Evolutionary conservation across 2,888 invertebrate species (phyloP).

Genomic region (Dusona sp.): DNA sequence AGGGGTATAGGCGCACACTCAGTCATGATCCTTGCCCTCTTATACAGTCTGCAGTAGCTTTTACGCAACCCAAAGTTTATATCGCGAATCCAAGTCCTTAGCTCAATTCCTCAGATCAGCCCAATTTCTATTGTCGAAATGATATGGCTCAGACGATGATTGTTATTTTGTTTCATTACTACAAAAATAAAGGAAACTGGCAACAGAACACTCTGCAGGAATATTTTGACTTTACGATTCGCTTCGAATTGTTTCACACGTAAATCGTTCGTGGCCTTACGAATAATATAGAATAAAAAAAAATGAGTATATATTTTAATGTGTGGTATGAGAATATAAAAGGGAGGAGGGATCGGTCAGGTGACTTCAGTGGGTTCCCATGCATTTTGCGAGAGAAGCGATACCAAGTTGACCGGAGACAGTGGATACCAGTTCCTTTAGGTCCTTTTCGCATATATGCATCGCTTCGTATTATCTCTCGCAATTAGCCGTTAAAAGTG

Average conservation of each 20-base stretch:
- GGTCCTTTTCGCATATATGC: constrained; percentile 59
- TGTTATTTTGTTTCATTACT: constrained; percentile 20
- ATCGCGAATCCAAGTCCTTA: neutral
- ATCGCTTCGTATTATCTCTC: constrained; percentile 70
- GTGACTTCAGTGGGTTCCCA: constrained; percentile 78
- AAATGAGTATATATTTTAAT: constrained; percentile 38
- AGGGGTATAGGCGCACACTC: neutral
- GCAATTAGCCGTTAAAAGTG: constrained; percentile 79
- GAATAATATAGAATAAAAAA: constrained; percentile 26
- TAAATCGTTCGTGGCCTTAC: constrained; percentile 55
- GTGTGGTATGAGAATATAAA: constrained; percentile 46
- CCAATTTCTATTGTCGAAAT: constrained; percentile 19
- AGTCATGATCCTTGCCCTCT: neutral
- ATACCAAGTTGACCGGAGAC: constrained; percentile 65
- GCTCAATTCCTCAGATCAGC: neutral
- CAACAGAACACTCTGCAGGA: constrained; percentile 46
- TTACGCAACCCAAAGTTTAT: neutral
- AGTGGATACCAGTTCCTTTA: constrained; percentile 67
- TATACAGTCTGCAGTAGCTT: neutral
- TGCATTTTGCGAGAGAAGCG: constrained; percentile 78
- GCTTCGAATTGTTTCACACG: constrained; percentile 60
- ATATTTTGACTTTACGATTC: constrained; percentile 55
- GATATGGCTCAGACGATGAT: constrained; percentile 40
- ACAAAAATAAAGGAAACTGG: neutral
- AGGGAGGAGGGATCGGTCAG: constrained; percentile 70